These are phyloP conservation scores for Rhynchopsitta pachyrhyncha DNA, from an alignment of 2,113 vertebrate genomes.

Conservation along the genomic window DNA sequence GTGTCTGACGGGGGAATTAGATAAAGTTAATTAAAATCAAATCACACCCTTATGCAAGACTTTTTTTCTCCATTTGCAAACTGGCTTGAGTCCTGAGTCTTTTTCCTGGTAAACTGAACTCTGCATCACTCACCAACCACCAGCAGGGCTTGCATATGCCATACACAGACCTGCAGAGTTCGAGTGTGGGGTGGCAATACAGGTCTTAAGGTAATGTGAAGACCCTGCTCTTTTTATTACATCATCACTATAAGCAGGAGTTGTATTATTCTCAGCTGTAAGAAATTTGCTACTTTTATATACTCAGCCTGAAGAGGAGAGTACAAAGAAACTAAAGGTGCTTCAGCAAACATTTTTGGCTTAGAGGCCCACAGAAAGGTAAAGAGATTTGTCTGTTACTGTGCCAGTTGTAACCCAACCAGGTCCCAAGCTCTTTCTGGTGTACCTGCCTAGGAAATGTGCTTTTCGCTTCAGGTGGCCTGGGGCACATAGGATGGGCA, in stretches of 20 bases:
- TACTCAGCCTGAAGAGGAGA: neutral
- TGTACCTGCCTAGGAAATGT: neutral
- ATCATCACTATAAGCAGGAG: neutral
- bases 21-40: slow-evolving; percentile 48
- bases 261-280: neutral
- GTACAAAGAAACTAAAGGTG: neutral
- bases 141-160: too few species aligned
- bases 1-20: slow-evolving; percentile 2
- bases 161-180: neutral
- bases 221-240: neutral
- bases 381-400: neutral
- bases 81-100: neutral
- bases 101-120: slow-evolving; percentile 15
- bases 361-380: neutral
- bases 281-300: neutral
- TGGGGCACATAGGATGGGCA: too few species aligned
- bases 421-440: neutral
- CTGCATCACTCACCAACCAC: neutral
- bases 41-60: neutral
- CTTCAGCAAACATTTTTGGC: neutral
- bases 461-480: neutral
- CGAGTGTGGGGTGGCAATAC: accelerated
- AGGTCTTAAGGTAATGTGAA: neutral
- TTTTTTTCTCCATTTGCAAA: slow-evolving; percentile 39
- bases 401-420: neutral